Evolutionary conservation across 2,113 vertebrate genomes (phyloP), one percentile per base, ranked within the genome.

Genomic region (Heterotis niloticus): DNA sequence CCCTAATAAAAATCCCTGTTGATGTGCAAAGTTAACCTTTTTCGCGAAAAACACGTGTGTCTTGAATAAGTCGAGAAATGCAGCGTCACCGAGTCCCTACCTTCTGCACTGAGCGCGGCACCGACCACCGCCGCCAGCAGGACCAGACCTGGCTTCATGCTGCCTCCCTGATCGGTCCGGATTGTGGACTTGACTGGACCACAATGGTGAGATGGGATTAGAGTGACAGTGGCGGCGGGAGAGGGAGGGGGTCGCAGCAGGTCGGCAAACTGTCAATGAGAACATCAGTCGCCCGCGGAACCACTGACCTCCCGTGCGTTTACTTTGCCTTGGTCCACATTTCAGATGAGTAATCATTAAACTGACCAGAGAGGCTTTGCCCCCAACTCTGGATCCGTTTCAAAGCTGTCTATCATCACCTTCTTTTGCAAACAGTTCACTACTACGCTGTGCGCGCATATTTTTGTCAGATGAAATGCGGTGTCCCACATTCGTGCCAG

Each of bases 131-230:
- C 84, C 82, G 90, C 75, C 18, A 90, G 29, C 9, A 94, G 82
- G 23, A 84, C 78, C 20, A 85, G 76, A 26, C 86, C 85, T 73
- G 87, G 81, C 83, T 83, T 89, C 94, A 95, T 93, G 51, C 76
- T 89, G 67, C 1, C 26, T 59, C 52, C n/a, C 67, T 16, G 34
- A 16, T 24, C 11, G 12, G 17, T 18, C 28, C 20, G 60, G 26
- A 75, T 18, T 14, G 57, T 29, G 29, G 34, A 75, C 74, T 75
- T 24, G 74, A 10, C 24, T 26, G 28, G 68, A 11, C 44, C 4
- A 51, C 11, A 20, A 17, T 44, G 34, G 3, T 7, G 34, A 4
- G 60, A 13, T 13, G 20, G 20, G 20, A 13, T 62, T 4, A 72
- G 7, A 56, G 4, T 10, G n/a, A n/a, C 57, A 0, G 67, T 34